Base-by-base conservation (phyloP, 2,888 invertebrate genomes). In the Zygogramma bicolorata region DNA sequence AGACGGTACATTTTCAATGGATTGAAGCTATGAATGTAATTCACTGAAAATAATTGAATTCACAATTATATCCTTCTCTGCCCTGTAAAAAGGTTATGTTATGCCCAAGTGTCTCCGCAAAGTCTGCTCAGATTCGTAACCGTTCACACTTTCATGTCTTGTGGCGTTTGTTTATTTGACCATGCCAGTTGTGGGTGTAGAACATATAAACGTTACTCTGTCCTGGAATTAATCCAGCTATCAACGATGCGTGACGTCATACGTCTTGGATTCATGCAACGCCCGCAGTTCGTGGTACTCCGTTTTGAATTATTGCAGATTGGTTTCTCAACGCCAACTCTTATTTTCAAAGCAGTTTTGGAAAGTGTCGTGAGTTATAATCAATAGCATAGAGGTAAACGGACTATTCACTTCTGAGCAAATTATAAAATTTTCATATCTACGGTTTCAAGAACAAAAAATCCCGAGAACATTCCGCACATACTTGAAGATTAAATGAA, bases 101-200 rank as follows among this genome's bases (percentile, higher is more conserved):
- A 10, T 46, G 7, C 20, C 20, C 46, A 46, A 20, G 10, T 46
- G 53, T 25, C 53, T 25, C n/a, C 53, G 53, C 2, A 13, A 53
- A 13, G 27, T 53, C 53, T 53, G 53, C 27, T 53, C n/a, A 53
- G 53, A 53, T 53, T 53, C 27, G 53, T 27, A 27, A 25, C 53
- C 53, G 27, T 53, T 53, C 53, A 53, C 53, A 27, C 53, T 53
- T 53, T 53, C 53, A 53, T 53, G 53, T 53, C 27, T 53, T 8
- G 53, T 27, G 25, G 25, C 27, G 53, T 53, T 25, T 53, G 53
- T 53, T 53, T 53, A 53, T 53, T 27, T 53, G 53, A 53, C 53
- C 22, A 25, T 53, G 53, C 27, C 53, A 53, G 25, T 27, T 53
- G 53, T 53, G 53, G 53, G 53, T 53, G 53, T 53, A 53, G 25